Conservation (phyloP, 2,797 vertebrate genomes). For the Chloroceryle inda region DNA sequence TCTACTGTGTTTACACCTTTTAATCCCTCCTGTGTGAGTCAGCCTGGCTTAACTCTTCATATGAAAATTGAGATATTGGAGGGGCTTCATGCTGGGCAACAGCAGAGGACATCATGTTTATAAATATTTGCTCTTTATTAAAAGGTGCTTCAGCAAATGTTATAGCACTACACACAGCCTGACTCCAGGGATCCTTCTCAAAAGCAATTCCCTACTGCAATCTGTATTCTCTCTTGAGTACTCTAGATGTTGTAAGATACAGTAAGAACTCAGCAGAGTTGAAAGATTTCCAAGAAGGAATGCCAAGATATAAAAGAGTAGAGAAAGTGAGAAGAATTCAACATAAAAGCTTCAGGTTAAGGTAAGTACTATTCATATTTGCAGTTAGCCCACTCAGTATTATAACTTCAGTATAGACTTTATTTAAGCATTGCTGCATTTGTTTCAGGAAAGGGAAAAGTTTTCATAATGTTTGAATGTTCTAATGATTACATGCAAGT, state of each 20-base stretch:
- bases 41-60: background rate
- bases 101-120: background rate
- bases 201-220: background rate
- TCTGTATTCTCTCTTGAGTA: background rate
- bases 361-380: background rate
- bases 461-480: background rate
- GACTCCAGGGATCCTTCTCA: background rate
- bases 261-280: background rate
- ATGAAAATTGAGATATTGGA: background rate
- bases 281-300: background rate
- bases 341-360: background rate
- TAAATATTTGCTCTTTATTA: conserved; percentile 25
- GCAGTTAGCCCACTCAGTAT: background rate
- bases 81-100: background rate
- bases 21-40: background rate
- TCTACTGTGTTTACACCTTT: background rate
- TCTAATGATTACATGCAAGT: background rate
- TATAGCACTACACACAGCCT: background rate
- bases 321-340: background rate
- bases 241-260: background rate
- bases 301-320: background rate
- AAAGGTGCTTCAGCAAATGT: background rate
- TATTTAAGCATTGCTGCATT: background rate
- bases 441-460: background rate
- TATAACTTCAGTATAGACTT: background rate